Percentiles rank a stretch among this genome's conserved stretches.
Conservation (phyloP, 92 coral and sea anemone species). For the Zoanthus sansibaricus region DNA sequence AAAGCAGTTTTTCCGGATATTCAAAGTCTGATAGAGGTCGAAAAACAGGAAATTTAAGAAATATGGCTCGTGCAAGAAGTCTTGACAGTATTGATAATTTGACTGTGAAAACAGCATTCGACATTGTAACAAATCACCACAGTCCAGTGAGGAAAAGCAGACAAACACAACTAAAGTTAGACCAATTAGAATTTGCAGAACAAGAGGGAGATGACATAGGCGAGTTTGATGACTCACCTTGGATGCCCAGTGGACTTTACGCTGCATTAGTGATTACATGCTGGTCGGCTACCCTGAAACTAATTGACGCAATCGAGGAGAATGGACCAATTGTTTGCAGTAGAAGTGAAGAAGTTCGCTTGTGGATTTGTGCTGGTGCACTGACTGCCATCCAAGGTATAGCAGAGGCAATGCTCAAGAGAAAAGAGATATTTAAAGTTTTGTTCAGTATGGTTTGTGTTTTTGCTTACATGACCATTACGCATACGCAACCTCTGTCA, state of each 20-base stretch:
- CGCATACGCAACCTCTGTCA: conserved; percentile 79
- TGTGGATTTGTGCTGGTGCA: conserved; percentile 84
- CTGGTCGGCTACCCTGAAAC: conserved; percentile 84
- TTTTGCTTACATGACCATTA: conserved; percentile 74
- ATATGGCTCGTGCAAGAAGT: conserved; percentile 31
- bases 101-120: conserved; percentile 68
- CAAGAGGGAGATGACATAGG: conserved; percentile 26
- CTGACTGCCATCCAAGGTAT: conserved; percentile 72
- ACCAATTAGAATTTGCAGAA: conserved; percentile 39
- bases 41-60: background rate
- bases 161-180: conserved; percentile 53
- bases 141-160: conserved; percentile 42
- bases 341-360: conserved; percentile 82
- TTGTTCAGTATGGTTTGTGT: conserved; percentile 79
- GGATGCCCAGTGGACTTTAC: conserved; percentile 87
- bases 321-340: conserved; percentile 81
- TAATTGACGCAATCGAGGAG: conserved; percentile 74
- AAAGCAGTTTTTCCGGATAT: conserved; percentile 22
- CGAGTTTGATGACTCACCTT: conserved; percentile 58
- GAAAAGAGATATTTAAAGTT: conserved; percentile 72
- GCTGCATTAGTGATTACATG: conserved; percentile 73
- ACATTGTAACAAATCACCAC: conserved; percentile 47
- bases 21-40: background rate
- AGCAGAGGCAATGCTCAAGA: conserved; percentile 79
- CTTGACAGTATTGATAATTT: conserved; percentile 12